phyloP scores from a whole-genome alignment of 2,888 invertebrate genomes.

The Didymodactylos carnosus region DNA sequence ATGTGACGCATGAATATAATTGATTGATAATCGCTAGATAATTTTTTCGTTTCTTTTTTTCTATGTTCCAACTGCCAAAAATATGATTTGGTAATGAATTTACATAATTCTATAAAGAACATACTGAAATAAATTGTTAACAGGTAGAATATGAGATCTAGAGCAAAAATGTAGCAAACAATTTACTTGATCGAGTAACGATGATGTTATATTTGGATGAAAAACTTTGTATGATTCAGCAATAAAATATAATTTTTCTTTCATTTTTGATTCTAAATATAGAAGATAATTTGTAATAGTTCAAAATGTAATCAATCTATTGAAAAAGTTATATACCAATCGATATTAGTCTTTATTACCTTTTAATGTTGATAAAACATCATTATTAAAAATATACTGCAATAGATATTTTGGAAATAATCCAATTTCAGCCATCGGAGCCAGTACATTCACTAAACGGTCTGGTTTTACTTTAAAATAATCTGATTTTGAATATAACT shows the following conservation, averaged over 20 bases:
- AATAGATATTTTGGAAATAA: not conserved
- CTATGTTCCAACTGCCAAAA: not conserved
- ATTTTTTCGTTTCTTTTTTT: not conserved
- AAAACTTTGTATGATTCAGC: not conserved
- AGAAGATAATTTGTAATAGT: no score
- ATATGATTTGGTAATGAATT: not conserved
- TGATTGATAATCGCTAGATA: not conserved
- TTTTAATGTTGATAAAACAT: not conserved
- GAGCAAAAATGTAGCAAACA: no score
- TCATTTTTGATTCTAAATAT: not conserved
- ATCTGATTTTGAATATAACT: not conserved
- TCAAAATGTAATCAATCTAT: not conserved
- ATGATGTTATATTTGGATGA: not conserved
- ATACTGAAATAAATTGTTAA: not conserved
- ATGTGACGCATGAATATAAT: not conserved
- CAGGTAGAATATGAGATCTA: no score
- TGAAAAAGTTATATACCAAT: not conserved
- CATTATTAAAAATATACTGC: not conserved
- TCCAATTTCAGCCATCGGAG: not conserved
- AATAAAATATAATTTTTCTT: not conserved
- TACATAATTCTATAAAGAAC: not conserved
- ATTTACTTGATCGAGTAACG: not conserved
- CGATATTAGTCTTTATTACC: no score
- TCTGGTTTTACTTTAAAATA: not conserved
- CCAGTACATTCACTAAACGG: not conserved